Base-by-base conservation (phyloP, 2,888 invertebrate species). In the Zaprionus lineosus region DNA sequence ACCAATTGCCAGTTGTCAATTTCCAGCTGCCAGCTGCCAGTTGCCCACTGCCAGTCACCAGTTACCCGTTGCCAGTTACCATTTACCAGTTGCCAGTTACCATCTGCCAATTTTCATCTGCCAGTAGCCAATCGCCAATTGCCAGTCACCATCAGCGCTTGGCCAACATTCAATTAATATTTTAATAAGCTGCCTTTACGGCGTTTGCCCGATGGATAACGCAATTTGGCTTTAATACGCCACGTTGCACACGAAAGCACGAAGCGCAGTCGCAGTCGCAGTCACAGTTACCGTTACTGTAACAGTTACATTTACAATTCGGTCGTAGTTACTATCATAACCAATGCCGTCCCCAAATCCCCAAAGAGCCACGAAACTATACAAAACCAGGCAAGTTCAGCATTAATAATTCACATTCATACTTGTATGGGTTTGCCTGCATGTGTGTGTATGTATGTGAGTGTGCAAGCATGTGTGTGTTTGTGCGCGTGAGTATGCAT, bases 141-240 rank as follows among this genome's bases (percentile, higher is more conserved):
- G 48, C 51, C 66, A 51, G 68, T 72, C 65, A 16, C 34, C 41
- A 69, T 74, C 55, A 61, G 39, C 64, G 56, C 55, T 65, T 69
- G 36, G 51, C 56, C 68, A 73, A 86, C 69, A 77, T 83, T 86
- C 86, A 83, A 83, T 83, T 83, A 86, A 84, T 81, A 86, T 84
- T 86, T 85, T 85, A 83, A 85, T 83, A 85, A 76, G 83, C 85
- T 59, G 72, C 68, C 82, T 78, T 83, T 75, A 68, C 72, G 69
- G 74, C 64, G 58, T 74, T 85, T 68, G 72, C 60, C 53, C 53
- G 57, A 58, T 72, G 83, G 76, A 83, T 85, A 83, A 85, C 74
- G 77, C 69, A 72, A 74, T 85, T 84, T 72, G 74, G 74, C 69
- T 73, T 83, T 75, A 64, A 66, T 70, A 70, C 68, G 79, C 64